Base-by-base conservation (phyloP, 2,113 vertebrate species). In the Amphilophus citrinellus region DNA sequence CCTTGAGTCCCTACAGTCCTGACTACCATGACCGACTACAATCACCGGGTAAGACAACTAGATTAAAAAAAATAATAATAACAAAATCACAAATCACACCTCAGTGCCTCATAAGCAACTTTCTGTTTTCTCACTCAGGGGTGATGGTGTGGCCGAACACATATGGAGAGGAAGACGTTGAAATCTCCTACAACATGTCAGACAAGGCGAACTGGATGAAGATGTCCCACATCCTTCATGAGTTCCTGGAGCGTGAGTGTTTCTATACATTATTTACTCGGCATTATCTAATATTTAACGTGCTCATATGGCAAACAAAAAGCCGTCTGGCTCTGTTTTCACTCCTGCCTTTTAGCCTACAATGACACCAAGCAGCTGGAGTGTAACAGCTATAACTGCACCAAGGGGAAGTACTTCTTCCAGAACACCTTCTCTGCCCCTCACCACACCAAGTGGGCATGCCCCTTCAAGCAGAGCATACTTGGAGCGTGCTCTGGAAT, bases 21-120 rank as follows among this genome's bases (percentile, higher is more conserved):
- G 97, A 97, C 89, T 98, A 98, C 77, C 97, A 98, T 76, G 97
- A 98, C 88, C 96, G 94, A 77, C 88, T 98, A 75, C 93, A 92
- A 89, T 98, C 97, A 0, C 97, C 98, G 90, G 98, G 97, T 98
- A 95, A 82, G 80, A 37, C 27, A 65, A 24, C 4, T 47, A 66
- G 24, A 66, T 66, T 17, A 5, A 15, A 50, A 30, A 4, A 50
- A 50, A 44, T 22, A 14, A 1, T 1, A 44, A 44, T 5, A 44
- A 44, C 32, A 15, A 39, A 7, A 65, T 44, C 22, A 58, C 57
- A 53, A 76, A 66, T 17, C 1, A 59, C 20, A 59, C 22, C 27
- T 80, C n/a, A 39, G 42, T 27, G 35, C 7, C 1, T 42, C n/a
- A 60, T 22, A 63, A 79, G 53, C 53, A 50, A 4, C 53, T 66